Base-by-base conservation (phyloP, 2,888 invertebrate species). In the Schrankia costaestrigalis region DNA sequence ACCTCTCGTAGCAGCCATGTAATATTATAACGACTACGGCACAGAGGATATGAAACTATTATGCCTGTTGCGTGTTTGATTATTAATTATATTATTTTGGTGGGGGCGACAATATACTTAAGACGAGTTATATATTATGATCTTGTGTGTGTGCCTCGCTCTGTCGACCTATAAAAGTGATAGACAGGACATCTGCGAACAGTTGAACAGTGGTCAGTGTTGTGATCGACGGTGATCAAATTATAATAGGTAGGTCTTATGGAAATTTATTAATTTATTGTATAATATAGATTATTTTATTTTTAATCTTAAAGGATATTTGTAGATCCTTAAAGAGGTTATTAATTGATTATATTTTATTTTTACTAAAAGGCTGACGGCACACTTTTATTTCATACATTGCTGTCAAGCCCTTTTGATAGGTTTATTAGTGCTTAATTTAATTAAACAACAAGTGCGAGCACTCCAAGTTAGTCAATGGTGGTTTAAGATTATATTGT, bases 161-260 rank as follows among this genome's bases (percentile, higher is more conserved):
- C 46, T 45, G 56, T 24, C 81, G 79, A 78, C 81, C 84, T 85
- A 85, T 85, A 85, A 78, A 84, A 83, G 80, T 69, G 68, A 60
- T 58, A 48, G 63, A 39, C 70, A 72, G 81, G 76, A 78, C 61
- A 60, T 58, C 38, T 45, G 28, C 49, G 57, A 57, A 46, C 80
- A 78, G 75, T 80, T 71, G 58, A 71, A 58, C 60, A 62, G 64
- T 64, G 59, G 63, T 69, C 73, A 66, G 71, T 73, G 72, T 64
- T 66, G 76, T 74, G 71, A 48, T 55, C 66, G 63, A 61, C 67
- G 65, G 52, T 60, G 49, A 60, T 37, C 11, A 35, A 39, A 32
- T 46, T 63, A 40, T 55, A 61, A 63, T 66, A 79, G 81, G 83
- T 82, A 56, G 45, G 3, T 8, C 12, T 8, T 23, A 10, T 2